Evolutionary conservation across 2,113 vertebrate species (phyloP).

Genomic region (Ivindomyrus marchei): DNA sequence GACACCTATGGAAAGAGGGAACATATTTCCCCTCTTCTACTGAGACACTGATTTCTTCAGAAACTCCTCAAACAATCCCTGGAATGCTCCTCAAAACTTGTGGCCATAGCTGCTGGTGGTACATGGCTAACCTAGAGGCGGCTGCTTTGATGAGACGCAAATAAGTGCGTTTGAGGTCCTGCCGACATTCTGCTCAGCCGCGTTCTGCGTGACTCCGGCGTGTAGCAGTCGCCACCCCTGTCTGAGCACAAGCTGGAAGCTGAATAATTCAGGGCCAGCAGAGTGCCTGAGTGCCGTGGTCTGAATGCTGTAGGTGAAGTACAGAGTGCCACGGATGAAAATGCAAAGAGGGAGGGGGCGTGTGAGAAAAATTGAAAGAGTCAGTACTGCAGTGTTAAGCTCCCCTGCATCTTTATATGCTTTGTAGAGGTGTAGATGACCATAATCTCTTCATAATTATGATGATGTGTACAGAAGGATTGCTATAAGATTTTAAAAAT

Average conservation of each 20-base stretch:
- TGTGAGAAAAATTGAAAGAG: background rate
- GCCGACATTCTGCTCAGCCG: background rate
- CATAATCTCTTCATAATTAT: background rate
- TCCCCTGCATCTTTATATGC: background rate
- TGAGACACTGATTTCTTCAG: background rate
- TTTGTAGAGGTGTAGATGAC: background rate
- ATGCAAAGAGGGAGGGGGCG: background rate
- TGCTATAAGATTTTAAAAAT: background rate
- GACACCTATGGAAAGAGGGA: background rate
- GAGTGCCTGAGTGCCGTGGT: background rate
- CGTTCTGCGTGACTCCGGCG: background rate
- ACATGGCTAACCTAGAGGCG: background rate
- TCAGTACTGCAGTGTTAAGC: background rate
- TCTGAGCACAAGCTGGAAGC: background rate
- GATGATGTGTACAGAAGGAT: background rate
- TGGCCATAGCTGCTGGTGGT: background rate
- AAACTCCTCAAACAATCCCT: background rate
- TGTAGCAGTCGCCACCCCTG: background rate
- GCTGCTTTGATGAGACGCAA: background rate
- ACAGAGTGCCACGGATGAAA: background rate
- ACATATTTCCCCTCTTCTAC: background rate
- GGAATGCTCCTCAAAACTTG: background rate
- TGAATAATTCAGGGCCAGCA: conserved; percentile 9
- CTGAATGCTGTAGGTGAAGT: background rate
- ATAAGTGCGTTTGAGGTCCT: background rate